Evolutionary conservation across 2,797 vertebrate species (phyloP).

Genomic region (Gouania willdenowi): DNA sequence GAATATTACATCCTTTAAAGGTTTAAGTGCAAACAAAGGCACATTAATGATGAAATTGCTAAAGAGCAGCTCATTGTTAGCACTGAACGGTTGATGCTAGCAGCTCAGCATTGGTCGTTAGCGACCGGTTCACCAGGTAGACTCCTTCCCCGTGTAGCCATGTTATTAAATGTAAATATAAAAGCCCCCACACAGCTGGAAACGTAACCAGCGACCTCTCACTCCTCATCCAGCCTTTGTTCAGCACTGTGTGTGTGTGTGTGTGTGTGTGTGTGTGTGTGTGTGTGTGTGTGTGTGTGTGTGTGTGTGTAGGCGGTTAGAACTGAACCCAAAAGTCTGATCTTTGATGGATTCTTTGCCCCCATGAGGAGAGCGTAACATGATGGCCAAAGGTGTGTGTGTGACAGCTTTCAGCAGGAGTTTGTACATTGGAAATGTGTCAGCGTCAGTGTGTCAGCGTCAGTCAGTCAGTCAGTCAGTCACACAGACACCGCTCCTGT

Average conservation of each 20-base stretch:
- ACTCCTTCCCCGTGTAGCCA: conserved; percentile 35
- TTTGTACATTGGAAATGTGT: conserved; percentile 46
- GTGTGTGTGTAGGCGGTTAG: no score
- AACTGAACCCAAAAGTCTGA: conserved; percentile 33
- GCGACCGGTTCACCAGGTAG: conserved; percentile 16
- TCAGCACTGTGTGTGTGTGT: conserved; percentile 43
- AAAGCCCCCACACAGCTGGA: conserved; percentile 42
- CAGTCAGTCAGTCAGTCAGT: conserved; percentile 60
- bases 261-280: no score
- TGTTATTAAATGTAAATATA: conserved; percentile 54
- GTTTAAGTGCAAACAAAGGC: no score
- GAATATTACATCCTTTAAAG: no score
- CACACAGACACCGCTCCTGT: conserved; percentile 46
- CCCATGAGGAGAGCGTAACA: conserved; percentile 37
- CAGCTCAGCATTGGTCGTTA: conserved; percentile 10
- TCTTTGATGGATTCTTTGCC: conserved; percentile 47
- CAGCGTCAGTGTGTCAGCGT: conserved; percentile 65
- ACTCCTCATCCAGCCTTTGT: conserved; percentile 55
- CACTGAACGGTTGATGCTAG: neutral
- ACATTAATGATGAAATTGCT: no score
- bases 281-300: no score
- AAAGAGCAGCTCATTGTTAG: neutral
- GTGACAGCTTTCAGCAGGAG: conserved; percentile 50
- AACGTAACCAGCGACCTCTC: conserved; percentile 53
- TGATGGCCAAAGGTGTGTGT: conserved; percentile 45